phyloP scores from a whole-genome alignment of 2,113 vertebrate genomes.

The Eolophus roseicapilla region DNA sequence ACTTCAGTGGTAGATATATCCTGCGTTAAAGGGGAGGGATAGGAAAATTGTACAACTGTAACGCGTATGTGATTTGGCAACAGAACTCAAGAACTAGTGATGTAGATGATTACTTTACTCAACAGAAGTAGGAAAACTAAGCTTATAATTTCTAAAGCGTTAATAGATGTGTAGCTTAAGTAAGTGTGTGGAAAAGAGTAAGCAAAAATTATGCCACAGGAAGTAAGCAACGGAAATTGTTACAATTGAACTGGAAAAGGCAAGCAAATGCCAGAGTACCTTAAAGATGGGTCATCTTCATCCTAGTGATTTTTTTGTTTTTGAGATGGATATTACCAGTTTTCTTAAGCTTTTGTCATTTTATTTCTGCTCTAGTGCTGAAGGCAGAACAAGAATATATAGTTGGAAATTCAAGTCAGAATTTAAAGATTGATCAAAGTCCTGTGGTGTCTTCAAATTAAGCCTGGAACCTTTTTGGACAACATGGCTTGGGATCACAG shows the following conservation, averaged over 20 bases:
- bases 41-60: not conserved
- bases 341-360: not conserved
- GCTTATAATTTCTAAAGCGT: not conserved
- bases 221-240: not conserved
- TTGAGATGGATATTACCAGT: not conserved
- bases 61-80: not conserved
- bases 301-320: not conserved
- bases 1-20: not conserved
- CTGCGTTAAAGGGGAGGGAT: not conserved
- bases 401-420: not conserved
- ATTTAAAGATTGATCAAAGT: not conserved
- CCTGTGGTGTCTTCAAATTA: not conserved
- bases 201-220: not conserved
- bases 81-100: not conserved
- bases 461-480: not conserved
- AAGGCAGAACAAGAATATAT: not conserved
- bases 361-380: not conserved
- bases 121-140: not conserved
- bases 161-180: not conserved
- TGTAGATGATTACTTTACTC: not conserved
- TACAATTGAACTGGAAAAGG: not conserved
- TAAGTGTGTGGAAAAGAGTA: not conserved
- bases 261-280: not conserved
- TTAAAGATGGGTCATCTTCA: not conserved
- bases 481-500: not conserved